Percentiles rank a stretch among this genome's conserved stretches.
Evolutionary conservation across 2,797 vertebrate genomes (phyloP).

Genomic region (Kryptolebias ocellatus): DNA sequence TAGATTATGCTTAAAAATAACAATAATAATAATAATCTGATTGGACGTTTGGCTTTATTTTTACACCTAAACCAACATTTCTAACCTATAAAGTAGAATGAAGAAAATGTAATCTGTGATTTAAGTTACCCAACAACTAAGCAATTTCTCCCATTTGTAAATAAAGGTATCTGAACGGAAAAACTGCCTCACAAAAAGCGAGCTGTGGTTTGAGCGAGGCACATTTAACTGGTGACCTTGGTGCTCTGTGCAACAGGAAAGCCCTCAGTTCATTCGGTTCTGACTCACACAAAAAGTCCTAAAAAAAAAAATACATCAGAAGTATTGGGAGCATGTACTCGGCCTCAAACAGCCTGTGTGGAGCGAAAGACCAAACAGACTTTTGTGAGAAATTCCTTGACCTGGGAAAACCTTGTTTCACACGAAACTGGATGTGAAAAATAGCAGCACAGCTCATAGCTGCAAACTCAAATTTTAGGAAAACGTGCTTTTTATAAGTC

Average conservation of each 20-base stretch:
- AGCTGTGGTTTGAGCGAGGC: not conserved
- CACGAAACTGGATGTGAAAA: slow-evolving; percentile 14
- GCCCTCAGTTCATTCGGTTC: slow-evolving; percentile 8
- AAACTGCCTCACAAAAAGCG: not conserved
- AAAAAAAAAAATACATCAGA: slow-evolving; percentile 1
- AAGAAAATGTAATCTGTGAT: too few relatives aligned
- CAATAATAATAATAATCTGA: too few relatives aligned
- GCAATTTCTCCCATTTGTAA: slow-evolving; percentile 3
- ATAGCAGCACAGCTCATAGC: slow-evolving; percentile 15
- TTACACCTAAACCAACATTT: too few relatives aligned
- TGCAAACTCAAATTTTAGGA: slow-evolving; percentile 15
- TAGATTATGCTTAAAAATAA: too few relatives aligned
- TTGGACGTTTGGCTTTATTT: too few relatives aligned
- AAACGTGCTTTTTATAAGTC: not conserved
- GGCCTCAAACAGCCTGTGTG: slow-evolving; percentile 6
- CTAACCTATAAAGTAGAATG: too few relatives aligned
- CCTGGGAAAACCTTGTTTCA: slow-evolving; percentile 2
- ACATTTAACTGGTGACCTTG: slow-evolving; percentile 1
- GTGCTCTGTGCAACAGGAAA: slow-evolving; percentile 20
- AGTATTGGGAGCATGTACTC: not conserved
- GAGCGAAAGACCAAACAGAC: slow-evolving; percentile 2
- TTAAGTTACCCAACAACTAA: not conserved
- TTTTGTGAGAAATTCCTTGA: slow-evolving; percentile 28
- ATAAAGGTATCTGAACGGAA: not conserved
- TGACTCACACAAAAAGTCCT: slow-evolving; percentile 7